Evolutionary conservation across 2,113 vertebrate genomes (phyloP), one percentile per base, ranked within the genome.

Genomic region (Galemys pyrenaicus): DNA sequence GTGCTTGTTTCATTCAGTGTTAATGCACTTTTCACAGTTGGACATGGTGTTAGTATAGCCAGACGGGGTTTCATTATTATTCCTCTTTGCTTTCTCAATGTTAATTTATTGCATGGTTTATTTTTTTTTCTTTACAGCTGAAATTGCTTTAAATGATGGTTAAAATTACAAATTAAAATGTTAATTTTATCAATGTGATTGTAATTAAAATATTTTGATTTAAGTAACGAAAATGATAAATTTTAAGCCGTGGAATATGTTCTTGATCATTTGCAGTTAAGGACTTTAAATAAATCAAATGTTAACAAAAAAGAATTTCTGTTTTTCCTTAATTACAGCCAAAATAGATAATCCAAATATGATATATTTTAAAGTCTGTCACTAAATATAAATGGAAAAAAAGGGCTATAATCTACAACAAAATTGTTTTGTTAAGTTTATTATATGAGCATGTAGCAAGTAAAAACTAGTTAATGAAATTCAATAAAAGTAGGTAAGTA

Each of bases 61-160:
- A 98, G 98, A 98, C 97, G 96, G 98, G 98, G 98, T 98, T 98
- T 97, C 97, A 95, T 97, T 97, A 97, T 97, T 97, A 96, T 97
- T 97, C 95, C 95, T 98, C 97, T 98, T 98, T 88, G 94, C 97
- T 98, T 98, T 98, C 95, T 97, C 98, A 98, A 99, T 98, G 98
- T 98, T 99, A 99, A 99, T 99, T 99, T 99, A 99, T 99, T 99
- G 98, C 98, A 99, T 99, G 99, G 98, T 99, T 98, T 98, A 97
- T 98, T 97, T 96, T 97, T 97, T 97, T 98, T 98, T 95, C 97
- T 98, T 98, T 98, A 98, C 98, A 98, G 98, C 97, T 97, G 92
- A 98, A 98, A 98, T 98, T 98, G 97, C 98, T 98, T 98, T 98
- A 98, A 98, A 98, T 98, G 95, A 98, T 98, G 93, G 97, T 98